Percentiles rank a stretch among this genome's conserved stretches.
Evolutionary conservation across 2,113 vertebrate genomes (phyloP).

Genomic region (Dolichotis patagonum): DNA sequence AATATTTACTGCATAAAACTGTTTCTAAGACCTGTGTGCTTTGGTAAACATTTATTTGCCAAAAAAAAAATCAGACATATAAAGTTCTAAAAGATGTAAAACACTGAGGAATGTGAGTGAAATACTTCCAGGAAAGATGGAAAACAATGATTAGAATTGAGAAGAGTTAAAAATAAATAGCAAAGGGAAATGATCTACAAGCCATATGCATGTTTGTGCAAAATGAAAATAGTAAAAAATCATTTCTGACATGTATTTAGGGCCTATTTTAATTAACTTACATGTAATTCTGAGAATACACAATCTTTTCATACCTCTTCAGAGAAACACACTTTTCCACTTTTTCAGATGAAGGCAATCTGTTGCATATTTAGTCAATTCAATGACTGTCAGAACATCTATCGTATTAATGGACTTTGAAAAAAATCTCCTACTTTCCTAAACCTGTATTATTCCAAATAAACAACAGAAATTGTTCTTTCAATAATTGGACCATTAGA

Average conservation of each 20-base stretch:
- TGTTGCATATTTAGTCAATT: background rate
- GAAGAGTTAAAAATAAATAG: background rate
- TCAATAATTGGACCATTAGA: background rate
- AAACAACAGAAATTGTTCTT: background rate
- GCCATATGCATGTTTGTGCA: background rate
- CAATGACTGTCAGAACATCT: background rate
- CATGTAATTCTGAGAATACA: background rate
- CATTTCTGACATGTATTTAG: background rate
- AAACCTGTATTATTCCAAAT: background rate
- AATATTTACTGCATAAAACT: background rate
- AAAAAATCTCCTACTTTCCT: background rate
- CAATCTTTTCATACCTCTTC: background rate
- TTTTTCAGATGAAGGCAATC: background rate
- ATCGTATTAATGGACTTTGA: background rate
- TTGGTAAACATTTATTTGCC: conserved; percentile 21
- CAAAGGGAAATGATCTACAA: background rate
- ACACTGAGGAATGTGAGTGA: background rate
- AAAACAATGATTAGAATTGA: background rate
- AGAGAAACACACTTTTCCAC: background rate
- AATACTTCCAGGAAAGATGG: background rate
- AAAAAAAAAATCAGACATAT: background rate
- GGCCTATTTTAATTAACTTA: background rate
- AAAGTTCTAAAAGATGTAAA: conserved; percentile 9
- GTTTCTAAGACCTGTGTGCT: background rate
- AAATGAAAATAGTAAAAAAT: background rate